These are phyloP conservation scores for Fragum sueziense DNA, from an alignment of 2,888 invertebrate genomes.

Conservation along the genomic window DNA sequence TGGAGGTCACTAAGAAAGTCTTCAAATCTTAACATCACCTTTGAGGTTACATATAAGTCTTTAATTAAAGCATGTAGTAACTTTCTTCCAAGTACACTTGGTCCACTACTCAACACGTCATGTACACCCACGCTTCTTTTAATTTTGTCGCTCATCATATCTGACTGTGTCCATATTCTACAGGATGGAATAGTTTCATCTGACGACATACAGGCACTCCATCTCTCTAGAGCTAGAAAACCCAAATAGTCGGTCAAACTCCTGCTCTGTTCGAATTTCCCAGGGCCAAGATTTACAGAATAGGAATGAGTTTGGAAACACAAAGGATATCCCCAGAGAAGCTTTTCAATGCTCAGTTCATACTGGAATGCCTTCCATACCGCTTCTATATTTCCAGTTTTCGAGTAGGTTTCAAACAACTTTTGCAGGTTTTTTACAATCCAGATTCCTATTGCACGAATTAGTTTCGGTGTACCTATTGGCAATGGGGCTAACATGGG, in stretches of 20 bases:
- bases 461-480: not conserved
- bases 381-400: slow-evolving; percentile 21
- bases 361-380: slow-evolving; percentile 25
- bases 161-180: slow-evolving; percentile 35
- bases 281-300: slow-evolving; percentile 20
- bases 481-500: slow-evolving; percentile 44
- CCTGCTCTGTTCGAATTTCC: not conserved
- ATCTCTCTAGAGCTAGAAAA: slow-evolving; percentile 27
- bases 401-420: slow-evolving; percentile 19
- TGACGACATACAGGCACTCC: slow-evolving; percentile 35
- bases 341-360: slow-evolving; percentile 24
- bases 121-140: slow-evolving; percentile 34
- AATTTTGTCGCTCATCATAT: slow-evolving; percentile 21
- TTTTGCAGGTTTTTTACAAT: slow-evolving; percentile 17
- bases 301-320: not conserved
- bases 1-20: too few species aligned
- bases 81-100: too few species aligned
- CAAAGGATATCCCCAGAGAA: slow-evolving; percentile 26
- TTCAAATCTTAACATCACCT: too few species aligned
- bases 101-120: slow-evolving; percentile 28
- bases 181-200: slow-evolving; percentile 38
- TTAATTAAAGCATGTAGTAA: too few species aligned
- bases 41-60: too few species aligned
- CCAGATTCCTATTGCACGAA: slow-evolving; percentile 27
- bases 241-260: slow-evolving; percentile 16